Conservation (phyloP, 2,113 vertebrate genomes). For the Menura novaehollandiae region DNA sequence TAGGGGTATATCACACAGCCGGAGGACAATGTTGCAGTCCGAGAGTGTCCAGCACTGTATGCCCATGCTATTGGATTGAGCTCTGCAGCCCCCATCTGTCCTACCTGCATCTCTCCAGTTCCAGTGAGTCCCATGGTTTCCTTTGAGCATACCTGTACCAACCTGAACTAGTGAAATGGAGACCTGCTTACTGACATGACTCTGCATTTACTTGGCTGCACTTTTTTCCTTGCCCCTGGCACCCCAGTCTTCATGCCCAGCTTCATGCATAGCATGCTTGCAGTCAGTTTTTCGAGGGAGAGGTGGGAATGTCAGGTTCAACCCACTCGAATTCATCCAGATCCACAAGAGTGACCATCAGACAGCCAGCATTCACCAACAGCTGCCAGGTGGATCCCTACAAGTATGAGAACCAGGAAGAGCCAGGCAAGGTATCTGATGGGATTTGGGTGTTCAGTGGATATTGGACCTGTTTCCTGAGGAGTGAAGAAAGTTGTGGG, state of each 20-base stretch:
- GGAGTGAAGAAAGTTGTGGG: background rate
- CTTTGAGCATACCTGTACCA: background rate
- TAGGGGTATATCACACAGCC: fast-evolving
- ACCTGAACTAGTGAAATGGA: background rate
- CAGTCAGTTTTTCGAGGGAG: background rate
- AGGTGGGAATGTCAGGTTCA: background rate
- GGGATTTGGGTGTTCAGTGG: background rate
- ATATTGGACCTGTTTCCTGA: background rate
- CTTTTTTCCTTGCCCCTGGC: background rate
- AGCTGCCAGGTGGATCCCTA: background rate
- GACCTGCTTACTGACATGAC: background rate
- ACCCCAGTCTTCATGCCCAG: background rate
- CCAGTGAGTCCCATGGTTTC: background rate
- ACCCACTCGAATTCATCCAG: background rate
- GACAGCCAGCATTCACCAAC: background rate
- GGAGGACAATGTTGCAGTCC: background rate
- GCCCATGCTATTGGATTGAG: background rate
- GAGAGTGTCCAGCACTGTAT: background rate
- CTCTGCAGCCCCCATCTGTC: background rate
- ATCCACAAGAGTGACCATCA: background rate
- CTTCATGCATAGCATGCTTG: background rate
- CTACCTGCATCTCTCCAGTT: background rate
- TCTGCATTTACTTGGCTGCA: background rate
- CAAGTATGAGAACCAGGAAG: background rate
- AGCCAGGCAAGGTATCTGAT: background rate